Base-by-base conservation (phyloP, 2,888 invertebrate genomes). In the Carcina quercana region DNA sequence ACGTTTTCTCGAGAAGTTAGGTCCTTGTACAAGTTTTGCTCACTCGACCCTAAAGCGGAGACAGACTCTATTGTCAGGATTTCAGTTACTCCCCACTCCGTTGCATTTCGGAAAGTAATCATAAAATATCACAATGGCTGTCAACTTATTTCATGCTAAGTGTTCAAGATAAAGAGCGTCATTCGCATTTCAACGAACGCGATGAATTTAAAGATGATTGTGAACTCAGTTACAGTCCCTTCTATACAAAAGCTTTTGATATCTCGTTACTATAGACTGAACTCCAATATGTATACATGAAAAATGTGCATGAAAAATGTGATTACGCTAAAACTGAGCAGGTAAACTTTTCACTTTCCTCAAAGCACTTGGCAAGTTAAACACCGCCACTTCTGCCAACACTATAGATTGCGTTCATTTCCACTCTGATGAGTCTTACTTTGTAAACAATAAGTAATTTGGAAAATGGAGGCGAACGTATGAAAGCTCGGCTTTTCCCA, bases 121-220 rank as follows among this genome's bases (percentile, higher is more conserved):
- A 79, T 79, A 79, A 79, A 82, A 79, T 64, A 78, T 73, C 59
- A 82, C 79, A 82, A 80, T 80, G 76, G 79, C 68, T 76, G 73
- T 78, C 78, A 75, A 73, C 68, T 73, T 78, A 73, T 70, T 78
- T 82, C 76, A 76, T 61, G 70, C 74, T 72, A 76, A 79, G 70
- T 78, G 70, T 64, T 65, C 61, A 61, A 70, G 69, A 71, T 66
- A 66, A 62, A 69, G 67, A 72, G 68, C 70, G 72, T 74, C 74
- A 73, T 62, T 65, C 49, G 60, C 73, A 74, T 68, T 71, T 69
- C 64, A 64, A 60, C 56, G 67, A 75, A 74, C 76, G 72, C 68
- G 61, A 68, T 58, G 59, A n/a, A n/a, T n/a, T n/a, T n/a, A n/a
- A n/a, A n/a, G n/a, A n/a, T n/a, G n/a, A n/a, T n/a, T n/a, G n/a